A percentile compares a stretch with the other conserved stretches of the same genome.
These are phyloP conservation scores for Tenebrio molitor DNA, from an alignment of 1,140 invertebrate genomes.

Conservation along the genomic window DNA sequence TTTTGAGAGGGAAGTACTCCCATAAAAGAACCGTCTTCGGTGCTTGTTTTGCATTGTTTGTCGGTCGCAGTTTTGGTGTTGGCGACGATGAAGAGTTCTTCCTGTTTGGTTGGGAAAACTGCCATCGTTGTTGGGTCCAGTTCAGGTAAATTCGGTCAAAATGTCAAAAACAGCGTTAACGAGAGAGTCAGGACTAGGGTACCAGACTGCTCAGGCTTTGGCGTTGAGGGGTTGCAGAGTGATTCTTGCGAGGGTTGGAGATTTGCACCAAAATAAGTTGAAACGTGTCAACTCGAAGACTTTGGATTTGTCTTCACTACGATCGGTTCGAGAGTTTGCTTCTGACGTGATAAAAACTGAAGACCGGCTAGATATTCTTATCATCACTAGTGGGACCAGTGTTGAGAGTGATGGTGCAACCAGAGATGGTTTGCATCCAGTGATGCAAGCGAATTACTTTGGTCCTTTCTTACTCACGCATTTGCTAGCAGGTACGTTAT, in stretches of 20 bases:
- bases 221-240: slow-evolving; percentile 84
- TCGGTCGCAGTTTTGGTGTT: too few relatives aligned
- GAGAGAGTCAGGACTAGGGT: slow-evolving; percentile 68
- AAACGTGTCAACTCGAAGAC: slow-evolving; percentile 65
- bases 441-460: slow-evolving; percentile 76
- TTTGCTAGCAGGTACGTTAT: slow-evolving; percentile 72
- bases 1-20: too few relatives aligned
- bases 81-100: too few relatives aligned
- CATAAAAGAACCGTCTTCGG: too few relatives aligned
- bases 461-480: slow-evolving; percentile 78
- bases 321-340: slow-evolving; percentile 60
- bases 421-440: slow-evolving; percentile 72
- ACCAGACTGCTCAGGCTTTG: slow-evolving; percentile 84
- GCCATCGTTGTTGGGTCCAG: slow-evolving; percentile 53
- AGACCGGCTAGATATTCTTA: slow-evolving; percentile 68
- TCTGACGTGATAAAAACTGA: slow-evolving; percentile 60
- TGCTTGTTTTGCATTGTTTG: not conserved
- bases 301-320: slow-evolving; percentile 60
- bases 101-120: slow-evolving; percentile 56
- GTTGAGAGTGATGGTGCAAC: slow-evolving; percentile 65
- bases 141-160: slow-evolving; percentile 46
- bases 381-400: slow-evolving; percentile 71
- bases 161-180: too few relatives aligned
- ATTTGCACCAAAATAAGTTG: slow-evolving; percentile 64
- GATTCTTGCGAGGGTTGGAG: slow-evolving; percentile 89